Percentiles rank a stretch among this genome's conserved stretches.
Evolutionary conservation across 2,797 vertebrate genomes (phyloP).

Genomic region (Sebastes itinus): DNA sequence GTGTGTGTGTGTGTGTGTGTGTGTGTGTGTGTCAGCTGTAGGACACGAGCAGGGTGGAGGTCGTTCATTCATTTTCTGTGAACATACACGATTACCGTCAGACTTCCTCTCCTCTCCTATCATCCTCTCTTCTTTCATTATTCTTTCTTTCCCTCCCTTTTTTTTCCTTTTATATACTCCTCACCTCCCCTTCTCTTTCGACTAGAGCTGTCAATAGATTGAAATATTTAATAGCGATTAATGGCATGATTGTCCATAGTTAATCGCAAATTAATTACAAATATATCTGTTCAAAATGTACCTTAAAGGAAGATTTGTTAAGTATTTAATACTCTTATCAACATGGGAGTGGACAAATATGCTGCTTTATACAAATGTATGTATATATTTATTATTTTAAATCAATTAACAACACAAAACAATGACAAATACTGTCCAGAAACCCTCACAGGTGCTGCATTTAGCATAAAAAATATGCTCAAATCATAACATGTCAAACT

Average conservation of each 20-base stretch:
- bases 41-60: conserved; percentile 58
- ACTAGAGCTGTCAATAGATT: not conserved
- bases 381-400: too few species aligned
- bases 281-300: too few species aligned
- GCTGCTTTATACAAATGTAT: too few species aligned
- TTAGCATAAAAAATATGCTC: too few species aligned
- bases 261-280: too few species aligned
- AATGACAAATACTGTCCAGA: too few species aligned
- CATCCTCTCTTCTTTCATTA: conserved; percentile 11
- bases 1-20: conserved; percentile 17
- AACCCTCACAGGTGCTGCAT: too few species aligned
- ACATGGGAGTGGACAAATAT: rapidly evolving
- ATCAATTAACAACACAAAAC: too few species aligned
- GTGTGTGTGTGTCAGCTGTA: conserved; percentile 15
- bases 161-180: not conserved
- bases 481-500: too few species aligned
- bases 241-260: too few species aligned
- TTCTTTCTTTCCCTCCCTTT: not conserved
- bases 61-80: conserved; percentile 66
- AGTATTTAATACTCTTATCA: too few species aligned
- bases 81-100: conserved; percentile 55
- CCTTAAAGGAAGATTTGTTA: rapidly evolving
- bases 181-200: not conserved
- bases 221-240: too few species aligned
- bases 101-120: conserved; percentile 1